Conservation (phyloP, 2,888 invertebrate genomes). For the Athetis lepigone region DNA sequence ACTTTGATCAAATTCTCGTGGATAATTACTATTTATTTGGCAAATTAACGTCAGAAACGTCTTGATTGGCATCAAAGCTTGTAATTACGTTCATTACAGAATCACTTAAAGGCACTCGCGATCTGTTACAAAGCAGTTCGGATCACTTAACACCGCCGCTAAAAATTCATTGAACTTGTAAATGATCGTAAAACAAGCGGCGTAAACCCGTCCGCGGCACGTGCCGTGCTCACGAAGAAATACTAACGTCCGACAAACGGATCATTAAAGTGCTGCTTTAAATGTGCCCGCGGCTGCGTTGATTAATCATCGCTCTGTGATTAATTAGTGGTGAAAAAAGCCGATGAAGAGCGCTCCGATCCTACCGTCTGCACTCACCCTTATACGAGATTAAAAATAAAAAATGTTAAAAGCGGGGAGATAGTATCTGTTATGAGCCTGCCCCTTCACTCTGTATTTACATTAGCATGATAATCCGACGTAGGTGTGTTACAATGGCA, state of each 20-base stretch:
- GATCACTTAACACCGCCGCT: slow-evolving; percentile 62
- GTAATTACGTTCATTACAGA: slow-evolving; percentile 48
- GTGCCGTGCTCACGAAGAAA: slow-evolving; percentile 74
- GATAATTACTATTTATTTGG: slow-evolving; percentile 24
- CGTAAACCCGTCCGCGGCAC: slow-evolving; percentile 78
- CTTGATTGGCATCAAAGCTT: slow-evolving; percentile 37
- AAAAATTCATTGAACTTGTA: slow-evolving; percentile 75
- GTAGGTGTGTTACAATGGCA: slow-evolving; percentile 53
- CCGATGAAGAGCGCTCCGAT: slow-evolving; percentile 76
- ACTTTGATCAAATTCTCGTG: slow-evolving; percentile 5
- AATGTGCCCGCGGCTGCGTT: slow-evolving; percentile 80
- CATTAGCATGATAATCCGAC: slow-evolving; percentile 56
- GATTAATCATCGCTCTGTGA: slow-evolving; percentile 86
- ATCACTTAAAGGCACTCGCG: slow-evolving; percentile 47
- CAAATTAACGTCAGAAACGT: slow-evolving; percentile 24
- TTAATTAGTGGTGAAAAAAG: slow-evolving; percentile 82
- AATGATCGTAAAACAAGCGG: slow-evolving; percentile 73
- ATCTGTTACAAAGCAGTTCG: slow-evolving; percentile 57
- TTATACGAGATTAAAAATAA: slow-evolving; percentile 70
- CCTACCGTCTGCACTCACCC: slow-evolving; percentile 69
- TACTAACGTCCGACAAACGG: slow-evolving; percentile 81
- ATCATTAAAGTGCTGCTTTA: slow-evolving; percentile 84
- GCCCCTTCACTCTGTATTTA: slow-evolving; percentile 68
- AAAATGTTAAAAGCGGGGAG: slow-evolving; percentile 58
- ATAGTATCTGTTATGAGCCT: slow-evolving; percentile 67